These are phyloP conservation scores for Lochmaea capreae DNA, from an alignment of 2,888 invertebrate species.

Conservation along the genomic window DNA sequence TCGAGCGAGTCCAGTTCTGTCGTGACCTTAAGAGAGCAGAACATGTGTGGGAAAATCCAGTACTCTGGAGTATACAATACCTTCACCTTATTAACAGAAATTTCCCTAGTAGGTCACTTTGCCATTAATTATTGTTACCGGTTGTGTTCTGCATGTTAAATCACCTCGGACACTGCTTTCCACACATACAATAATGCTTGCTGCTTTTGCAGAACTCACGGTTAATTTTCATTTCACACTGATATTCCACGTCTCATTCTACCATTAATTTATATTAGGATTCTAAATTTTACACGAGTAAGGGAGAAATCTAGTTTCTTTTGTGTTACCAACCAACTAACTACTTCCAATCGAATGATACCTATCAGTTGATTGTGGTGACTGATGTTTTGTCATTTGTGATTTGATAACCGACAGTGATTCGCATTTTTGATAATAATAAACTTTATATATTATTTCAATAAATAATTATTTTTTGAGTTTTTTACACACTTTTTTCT, in stretches of 20 bases:
- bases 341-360: too few relatives aligned
- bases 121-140: conserved; percentile 33
- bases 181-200: background rate
- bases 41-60: conserved; percentile 12
- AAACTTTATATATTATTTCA: too few relatives aligned
- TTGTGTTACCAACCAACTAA: too few relatives aligned
- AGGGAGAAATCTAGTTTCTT: too few relatives aligned
- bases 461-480: too few relatives aligned
- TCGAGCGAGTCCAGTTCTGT: background rate
- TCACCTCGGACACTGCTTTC: conserved; percentile 25
- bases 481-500: too few relatives aligned
- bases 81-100: conserved; percentile 32
- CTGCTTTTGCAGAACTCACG: conserved; percentile 22
- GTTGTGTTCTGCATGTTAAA: conserved; percentile 33
- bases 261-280: conserved; percentile 29
- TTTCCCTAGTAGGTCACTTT: conserved; percentile 33
- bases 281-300: conserved; percentile 13
- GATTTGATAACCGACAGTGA: too few relatives aligned
- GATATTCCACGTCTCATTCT: conserved; percentile 11
- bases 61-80: conserved; percentile 29
- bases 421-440: too few relatives aligned
- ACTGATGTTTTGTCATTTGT: too few relatives aligned
- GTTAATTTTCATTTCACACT: conserved; percentile 31
- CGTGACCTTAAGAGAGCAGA: conserved; percentile 3
- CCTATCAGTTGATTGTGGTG: too few relatives aligned